Evolutionary conservation across 2,888 invertebrate species (phyloP).

Genomic region (Tholera decimalis): DNA sequence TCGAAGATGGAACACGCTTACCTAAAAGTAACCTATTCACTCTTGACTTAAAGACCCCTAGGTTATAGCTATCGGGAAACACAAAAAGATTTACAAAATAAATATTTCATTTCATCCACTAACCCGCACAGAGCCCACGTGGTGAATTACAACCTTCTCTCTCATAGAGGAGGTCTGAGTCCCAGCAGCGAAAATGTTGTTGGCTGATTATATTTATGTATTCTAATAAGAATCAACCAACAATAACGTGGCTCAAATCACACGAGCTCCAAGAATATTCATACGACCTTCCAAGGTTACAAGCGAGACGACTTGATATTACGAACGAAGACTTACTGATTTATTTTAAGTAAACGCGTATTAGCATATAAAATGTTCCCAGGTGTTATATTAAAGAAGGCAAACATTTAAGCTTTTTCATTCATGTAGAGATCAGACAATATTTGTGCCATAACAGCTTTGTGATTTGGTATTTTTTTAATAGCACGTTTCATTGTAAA

Average conservation of each 20-base stretch:
- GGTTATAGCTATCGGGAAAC: too few species aligned
- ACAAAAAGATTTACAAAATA: too few species aligned
- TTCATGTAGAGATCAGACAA: constrained; percentile 30
- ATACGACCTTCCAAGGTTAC: constrained; percentile 8
- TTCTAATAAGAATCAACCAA: background rate
- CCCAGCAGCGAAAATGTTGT: too few species aligned
- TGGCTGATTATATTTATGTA: too few species aligned
- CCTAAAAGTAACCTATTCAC: too few species aligned
- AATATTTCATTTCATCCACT: too few species aligned
- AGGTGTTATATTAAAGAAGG: constrained; percentile 28
- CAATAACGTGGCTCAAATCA: background rate
- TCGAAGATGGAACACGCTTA: too few species aligned
- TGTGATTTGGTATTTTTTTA: constrained; percentile 2
- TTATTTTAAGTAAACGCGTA: constrained; percentile 23
- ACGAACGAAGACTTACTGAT: constrained; percentile 9
- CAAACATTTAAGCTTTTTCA: constrained; percentile 33
- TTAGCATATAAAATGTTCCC: constrained; percentile 37
- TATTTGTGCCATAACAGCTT: constrained; percentile 24
- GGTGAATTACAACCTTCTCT: too few species aligned
- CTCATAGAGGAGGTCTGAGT: too few species aligned
- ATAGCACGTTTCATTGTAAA: too few species aligned
- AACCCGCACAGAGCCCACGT: too few species aligned
- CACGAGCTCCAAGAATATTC: background rate
- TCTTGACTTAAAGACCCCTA: too few species aligned
- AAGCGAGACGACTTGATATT: background rate